A percentile compares a stretch with the other conserved stretches of the same genome.
phyloP scores from a whole-genome alignment of 2,797 vertebrate genomes.

The Sebastes cheni region DNA sequence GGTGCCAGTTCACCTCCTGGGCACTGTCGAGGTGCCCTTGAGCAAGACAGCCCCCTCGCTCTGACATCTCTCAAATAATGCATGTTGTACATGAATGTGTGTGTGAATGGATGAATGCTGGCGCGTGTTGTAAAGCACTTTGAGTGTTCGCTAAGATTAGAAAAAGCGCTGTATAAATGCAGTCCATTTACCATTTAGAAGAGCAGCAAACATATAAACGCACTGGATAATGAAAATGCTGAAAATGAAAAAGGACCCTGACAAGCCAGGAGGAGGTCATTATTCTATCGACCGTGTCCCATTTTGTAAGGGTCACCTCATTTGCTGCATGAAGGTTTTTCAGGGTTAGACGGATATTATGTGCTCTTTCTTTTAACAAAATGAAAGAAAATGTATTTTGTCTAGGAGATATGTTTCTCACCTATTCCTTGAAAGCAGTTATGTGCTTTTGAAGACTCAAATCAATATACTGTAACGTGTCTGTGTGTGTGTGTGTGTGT shows the following conservation, averaged over 20 bases:
- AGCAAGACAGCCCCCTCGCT: not conserved
- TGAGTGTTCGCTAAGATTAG: not conserved
- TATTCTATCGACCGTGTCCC: not conserved
- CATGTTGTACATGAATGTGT: not conserved
- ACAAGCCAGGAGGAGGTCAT: not conserved
- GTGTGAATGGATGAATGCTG: not conserved
- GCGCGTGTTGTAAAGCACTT: not conserved
- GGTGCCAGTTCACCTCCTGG: too few species aligned
- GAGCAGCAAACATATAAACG: not conserved
- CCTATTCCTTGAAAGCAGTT: not conserved
- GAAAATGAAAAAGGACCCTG: not conserved
- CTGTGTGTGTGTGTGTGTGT: not conserved
- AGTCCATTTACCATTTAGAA: not conserved
- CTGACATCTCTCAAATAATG: not conserved
- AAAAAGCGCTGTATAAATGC: not conserved
- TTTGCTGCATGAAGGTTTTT: not conserved
- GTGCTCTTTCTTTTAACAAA: not conserved
- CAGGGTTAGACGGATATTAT: not conserved
- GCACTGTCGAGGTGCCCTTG: too few species aligned
- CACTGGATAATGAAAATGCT: not conserved
- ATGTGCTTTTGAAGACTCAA: not conserved
- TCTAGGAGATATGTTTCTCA: not conserved
- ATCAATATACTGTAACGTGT: not conserved
- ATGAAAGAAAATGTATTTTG: not conserved
- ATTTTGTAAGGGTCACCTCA: not conserved